Base-by-base conservation (phyloP, 2,888 invertebrate genomes). In the Eupithecia dodoneata region DNA sequence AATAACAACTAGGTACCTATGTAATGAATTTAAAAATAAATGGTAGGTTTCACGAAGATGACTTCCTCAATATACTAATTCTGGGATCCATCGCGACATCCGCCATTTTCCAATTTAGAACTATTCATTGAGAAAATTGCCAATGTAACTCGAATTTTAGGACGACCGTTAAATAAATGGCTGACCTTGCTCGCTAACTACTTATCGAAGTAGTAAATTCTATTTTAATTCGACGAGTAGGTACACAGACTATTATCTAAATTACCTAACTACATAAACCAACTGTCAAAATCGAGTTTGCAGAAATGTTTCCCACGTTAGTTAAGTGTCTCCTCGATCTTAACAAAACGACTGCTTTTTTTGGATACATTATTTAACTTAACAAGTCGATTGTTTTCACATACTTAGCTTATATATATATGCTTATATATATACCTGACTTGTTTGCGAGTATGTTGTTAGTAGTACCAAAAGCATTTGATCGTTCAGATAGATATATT, bases 41-140 rank as follows among this genome's bases (percentile, higher is more conserved):
- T 69, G 72, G 77, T 79, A 76, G 71, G 73, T 75, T 47, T 76
- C 80, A 80, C 74, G 45, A 77, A 77, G 76, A 81, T 81, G 73
- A 81, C 81, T 81, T 82, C 82, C 82, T 79, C 73, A 80, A 79
- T 80, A 80, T 78, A 77, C 78, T 78, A 74, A 80, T 79, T 79
- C 79, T 45, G 73, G 72, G 80, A 81, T 79, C 76, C 71, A 77
- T 52, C 67, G 76, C 71, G 74, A 81, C 81, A 74, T 80, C 80
- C 73, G 74, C 78, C 74, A 82, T 81, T 83, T 83, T 79, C 79
- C 80, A 83, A 83, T 83, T 82, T 76, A 83, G 80, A 82, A 83
- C 79, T 79, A 80, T 81, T 82, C 76, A 79, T 79, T 80, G 76
- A 79, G 75, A 76, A 76, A 82, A 81, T 82, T 76, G 77, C 66